These are phyloP conservation scores for Drosophila prostipennis DNA, from an alignment of 2,888 invertebrate genomes.

Conservation along the genomic window DNA sequence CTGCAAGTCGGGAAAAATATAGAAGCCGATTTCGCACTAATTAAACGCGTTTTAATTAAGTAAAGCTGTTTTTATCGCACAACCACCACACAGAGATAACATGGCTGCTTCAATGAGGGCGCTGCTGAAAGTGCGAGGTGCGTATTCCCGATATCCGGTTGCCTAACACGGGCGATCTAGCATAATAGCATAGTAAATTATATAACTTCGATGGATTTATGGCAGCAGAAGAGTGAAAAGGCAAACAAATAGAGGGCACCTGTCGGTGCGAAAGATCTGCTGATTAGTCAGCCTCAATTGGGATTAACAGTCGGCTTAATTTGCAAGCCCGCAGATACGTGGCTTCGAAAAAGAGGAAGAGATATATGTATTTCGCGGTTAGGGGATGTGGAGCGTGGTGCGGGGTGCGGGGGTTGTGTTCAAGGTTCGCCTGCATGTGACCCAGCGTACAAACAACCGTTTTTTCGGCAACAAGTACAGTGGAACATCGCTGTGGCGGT, in stretches of 20 bases:
- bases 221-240: constrained; percentile 26
- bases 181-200: constrained; percentile 57
- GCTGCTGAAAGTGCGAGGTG: constrained; percentile 87
- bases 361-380: too few species aligned
- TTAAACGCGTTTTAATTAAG: constrained; percentile 74
- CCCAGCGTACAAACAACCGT: constrained; percentile 54
- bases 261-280: constrained; percentile 32
- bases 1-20: too few species aligned
- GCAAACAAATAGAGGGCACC: constrained; percentile 54
- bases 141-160: constrained; percentile 64
- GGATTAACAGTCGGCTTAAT: constrained; percentile 16
- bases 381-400: too few species aligned
- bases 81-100: constrained; percentile 65
- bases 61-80: constrained; percentile 66
- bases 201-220: constrained; percentile 66
- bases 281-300: constrained; percentile 29
- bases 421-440: constrained; percentile 76
- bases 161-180: constrained; percentile 43
- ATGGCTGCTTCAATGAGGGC: constrained; percentile 87
- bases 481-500: constrained; percentile 1
- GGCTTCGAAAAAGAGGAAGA: constrained; percentile 53
- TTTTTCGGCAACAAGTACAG: constrained; percentile 36
- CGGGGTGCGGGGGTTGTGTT: constrained; percentile 29
- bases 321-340: constrained; percentile 34
- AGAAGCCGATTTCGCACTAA: constrained; percentile 54